Conservation (phyloP, 2,888 invertebrate genomes). For the Phalangium opilio region DNA sequence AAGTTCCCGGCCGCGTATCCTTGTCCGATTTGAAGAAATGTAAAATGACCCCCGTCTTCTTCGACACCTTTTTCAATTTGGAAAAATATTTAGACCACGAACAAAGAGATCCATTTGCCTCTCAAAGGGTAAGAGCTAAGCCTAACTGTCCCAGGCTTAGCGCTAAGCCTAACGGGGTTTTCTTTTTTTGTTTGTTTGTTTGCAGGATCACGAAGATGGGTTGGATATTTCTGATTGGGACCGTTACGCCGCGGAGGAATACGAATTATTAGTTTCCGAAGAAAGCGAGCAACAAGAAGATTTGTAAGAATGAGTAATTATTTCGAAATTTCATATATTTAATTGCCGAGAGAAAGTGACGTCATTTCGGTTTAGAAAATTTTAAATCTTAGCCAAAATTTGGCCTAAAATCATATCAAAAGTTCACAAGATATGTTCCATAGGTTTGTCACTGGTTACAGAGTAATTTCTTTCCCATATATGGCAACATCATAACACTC, state of each 20-base stretch:
- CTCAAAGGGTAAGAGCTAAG: conserved; percentile 29
- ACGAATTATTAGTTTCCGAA: conserved; percentile 88
- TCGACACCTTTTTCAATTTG: conserved; percentile 97
- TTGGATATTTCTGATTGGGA: conserved; percentile 75
- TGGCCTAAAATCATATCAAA: too few species aligned
- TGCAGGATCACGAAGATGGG: conserved; percentile 40
- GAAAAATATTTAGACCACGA: conserved; percentile 99
- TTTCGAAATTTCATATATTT: neutral
- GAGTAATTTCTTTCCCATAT: too few species aligned
- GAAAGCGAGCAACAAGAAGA: conserved; percentile 43
- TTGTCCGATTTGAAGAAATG: conserved; percentile 84
- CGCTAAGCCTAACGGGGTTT: neutral
- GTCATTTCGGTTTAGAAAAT: too few species aligned
- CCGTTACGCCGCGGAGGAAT: conserved; percentile 93
- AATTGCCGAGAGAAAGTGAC: too few species aligned
- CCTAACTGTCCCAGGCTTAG: too few species aligned
- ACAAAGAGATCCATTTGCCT: conserved; percentile 91
- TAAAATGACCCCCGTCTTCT: conserved; percentile 93
- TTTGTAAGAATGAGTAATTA: conserved; percentile 8
- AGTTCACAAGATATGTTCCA: too few species aligned
- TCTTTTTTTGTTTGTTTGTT: too few species aligned
- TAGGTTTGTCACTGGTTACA: too few species aligned
- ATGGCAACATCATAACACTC: too few species aligned
- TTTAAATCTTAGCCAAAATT: too few species aligned
- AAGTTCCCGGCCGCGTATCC: conserved; percentile 61